Evolutionary conservation across 2,888 invertebrate species (phyloP).

Genomic region (Aspidapion aeneum): DNA sequence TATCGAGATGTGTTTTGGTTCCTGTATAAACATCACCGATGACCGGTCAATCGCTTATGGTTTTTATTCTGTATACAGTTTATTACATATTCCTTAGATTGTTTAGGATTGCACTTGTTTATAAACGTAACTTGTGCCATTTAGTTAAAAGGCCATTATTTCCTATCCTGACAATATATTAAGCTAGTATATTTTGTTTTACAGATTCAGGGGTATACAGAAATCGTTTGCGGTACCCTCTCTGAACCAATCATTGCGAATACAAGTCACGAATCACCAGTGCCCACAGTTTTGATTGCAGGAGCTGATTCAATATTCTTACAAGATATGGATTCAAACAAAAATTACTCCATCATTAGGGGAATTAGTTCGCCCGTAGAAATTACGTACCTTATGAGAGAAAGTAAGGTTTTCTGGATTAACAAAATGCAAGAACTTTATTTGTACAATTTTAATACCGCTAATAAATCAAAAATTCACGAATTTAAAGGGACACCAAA

Average conservation of each 20-base stretch:
- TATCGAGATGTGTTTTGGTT: too few relatives aligned
- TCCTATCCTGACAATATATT: too few relatives aligned
- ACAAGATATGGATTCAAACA: constrained; percentile 71
- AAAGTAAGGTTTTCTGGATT: constrained; percentile 77
- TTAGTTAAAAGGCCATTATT: too few relatives aligned
- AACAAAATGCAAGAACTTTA: constrained; percentile 72
- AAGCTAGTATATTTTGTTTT: too few relatives aligned
- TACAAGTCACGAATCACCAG: constrained; percentile 69
- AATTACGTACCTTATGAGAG: constrained; percentile 64
- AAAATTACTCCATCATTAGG: constrained; percentile 53
- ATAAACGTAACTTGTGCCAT: too few relatives aligned
- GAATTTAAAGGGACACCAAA: constrained; percentile 57
- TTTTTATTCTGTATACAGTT: too few relatives aligned
- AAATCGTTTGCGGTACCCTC: constrained; percentile 70
- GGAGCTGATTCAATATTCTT: constrained; percentile 69
- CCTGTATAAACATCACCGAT: too few relatives aligned
- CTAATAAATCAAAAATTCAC: constrained; percentile 54
- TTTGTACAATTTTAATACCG: constrained; percentile 56
- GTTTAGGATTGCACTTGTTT: too few relatives aligned
- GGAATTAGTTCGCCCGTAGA: constrained; percentile 67
- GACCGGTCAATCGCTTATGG: too few relatives aligned
- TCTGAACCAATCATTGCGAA: constrained; percentile 63
- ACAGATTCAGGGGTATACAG: constrained; percentile 79
- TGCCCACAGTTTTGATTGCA: constrained; percentile 75
- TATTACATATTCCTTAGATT: too few relatives aligned